Base-by-base conservation (phyloP, 2,888 invertebrate species). In the Eupithecia centaureata region DNA sequence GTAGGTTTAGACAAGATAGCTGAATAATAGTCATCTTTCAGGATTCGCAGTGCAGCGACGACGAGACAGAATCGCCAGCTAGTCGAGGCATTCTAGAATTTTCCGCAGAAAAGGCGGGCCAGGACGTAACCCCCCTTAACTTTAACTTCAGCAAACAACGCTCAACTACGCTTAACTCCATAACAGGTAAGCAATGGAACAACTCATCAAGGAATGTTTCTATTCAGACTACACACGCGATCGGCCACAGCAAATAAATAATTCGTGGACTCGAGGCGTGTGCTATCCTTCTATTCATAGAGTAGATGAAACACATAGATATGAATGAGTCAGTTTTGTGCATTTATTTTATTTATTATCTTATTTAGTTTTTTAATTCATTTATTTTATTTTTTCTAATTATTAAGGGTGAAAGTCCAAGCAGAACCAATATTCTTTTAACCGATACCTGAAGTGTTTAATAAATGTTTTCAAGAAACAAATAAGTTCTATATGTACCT, bases 81-180 rank as follows among this genome's bases (percentile, higher is more conserved):
- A 96, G 96, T 65, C 95, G 96, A 70, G 96, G 96, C 54, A 96
- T 96, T 77, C 88, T 98, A 63, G 97, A 98, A 87, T 97, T 98
- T 88, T 95, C 96, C 28, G 96, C 98, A 0, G 96, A 97, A 73
- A 97, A 97, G 84, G 97, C 97, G 0, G 97, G 97, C 0, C 96
- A 96, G 81, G 97, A 98, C 83, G 96, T 97, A 65, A 97, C 97
- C 1, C 97, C 97, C 0, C 94, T 97, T 73, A 97, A 97, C 87
- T 95, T 97, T 77, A 95, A 96, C 82, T 97, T 97, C 82, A 95
- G 95, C 76, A 95, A 95, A 81, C 94, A 95, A 76, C 90, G 95
- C 75, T 95, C 95, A 71, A 95, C 96, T 15, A 96, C 96, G 0
- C 92, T 96, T 71, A 96, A 96, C 86, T 96, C 96, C 25, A 96